A percentile compares a stretch with the other conserved stretches of the same genome.
Evolutionary conservation across 1,140 invertebrate genomes (phyloP).

Genomic region (Neoseiulus cucumeris): DNA sequence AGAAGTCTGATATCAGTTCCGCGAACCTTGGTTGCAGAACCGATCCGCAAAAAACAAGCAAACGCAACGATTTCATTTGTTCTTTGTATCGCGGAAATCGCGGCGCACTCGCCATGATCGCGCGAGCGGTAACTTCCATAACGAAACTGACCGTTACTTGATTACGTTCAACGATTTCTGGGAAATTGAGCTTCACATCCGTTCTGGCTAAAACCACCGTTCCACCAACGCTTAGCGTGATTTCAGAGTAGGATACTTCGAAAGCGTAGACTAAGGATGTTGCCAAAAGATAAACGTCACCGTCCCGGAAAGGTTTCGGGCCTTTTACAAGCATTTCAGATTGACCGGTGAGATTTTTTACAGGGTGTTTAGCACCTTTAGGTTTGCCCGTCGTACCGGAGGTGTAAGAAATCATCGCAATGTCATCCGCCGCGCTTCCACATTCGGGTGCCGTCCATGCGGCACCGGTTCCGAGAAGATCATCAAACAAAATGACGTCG

Average conservation of each 20-base stretch:
- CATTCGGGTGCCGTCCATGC: not conserved
- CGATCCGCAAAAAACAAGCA: not conserved
- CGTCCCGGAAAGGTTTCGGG: not conserved
- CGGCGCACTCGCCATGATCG: not conserved
- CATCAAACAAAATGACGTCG: not conserved
- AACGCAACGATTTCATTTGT: not conserved
- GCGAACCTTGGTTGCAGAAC: not conserved
- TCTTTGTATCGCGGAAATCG: not conserved
- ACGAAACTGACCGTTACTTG: not conserved
- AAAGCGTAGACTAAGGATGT: not conserved
- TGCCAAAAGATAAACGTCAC: not conserved
- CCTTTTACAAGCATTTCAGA: not conserved
- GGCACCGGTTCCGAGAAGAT: not conserved
- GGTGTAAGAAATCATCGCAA: not conserved
- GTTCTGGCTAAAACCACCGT: not conserved
- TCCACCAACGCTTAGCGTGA: not conserved
- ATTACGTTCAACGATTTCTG: not conserved
- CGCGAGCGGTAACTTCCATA: not conserved
- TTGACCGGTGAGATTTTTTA: not conserved
- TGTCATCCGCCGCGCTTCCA: not conserved
- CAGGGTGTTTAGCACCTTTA: not conserved
- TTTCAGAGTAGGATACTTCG: not conserved
- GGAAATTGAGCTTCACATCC: not conserved
- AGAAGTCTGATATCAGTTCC: not conserved
- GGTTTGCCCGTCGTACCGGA: slow-evolving; percentile 1